These are phyloP conservation scores for Xestoiulus laeticollis DNA, from an alignment of 2,888 invertebrate species.

Conservation along the genomic window DNA sequence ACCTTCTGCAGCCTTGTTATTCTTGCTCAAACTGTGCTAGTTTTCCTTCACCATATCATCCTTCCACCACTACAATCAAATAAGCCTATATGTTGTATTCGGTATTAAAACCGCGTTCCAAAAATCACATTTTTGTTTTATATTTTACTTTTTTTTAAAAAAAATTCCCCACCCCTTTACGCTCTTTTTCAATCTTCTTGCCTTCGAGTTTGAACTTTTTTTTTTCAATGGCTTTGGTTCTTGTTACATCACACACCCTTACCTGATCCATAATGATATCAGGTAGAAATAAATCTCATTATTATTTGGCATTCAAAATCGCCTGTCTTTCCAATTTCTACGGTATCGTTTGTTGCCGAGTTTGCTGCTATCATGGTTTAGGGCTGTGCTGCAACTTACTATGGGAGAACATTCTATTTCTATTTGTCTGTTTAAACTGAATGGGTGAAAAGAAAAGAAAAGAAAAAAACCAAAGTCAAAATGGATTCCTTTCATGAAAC, in stretches of 20 bases:
- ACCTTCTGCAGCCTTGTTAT: conserved; percentile 40
- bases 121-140: neutral
- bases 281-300: too few relatives aligned
- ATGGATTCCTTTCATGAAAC: neutral
- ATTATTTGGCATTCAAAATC: neutral
- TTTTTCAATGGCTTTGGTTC: neutral
- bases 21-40: conserved; percentile 35
- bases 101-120: neutral
- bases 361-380: too few relatives aligned
- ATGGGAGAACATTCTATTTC: neutral
- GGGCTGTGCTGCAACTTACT: neutral
- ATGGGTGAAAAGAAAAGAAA: neutral
- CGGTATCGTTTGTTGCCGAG: neutral
- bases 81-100: conserved; percentile 2
- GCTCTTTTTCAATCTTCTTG: neutral
- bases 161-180: neutral
- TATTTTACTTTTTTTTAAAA: neutral
- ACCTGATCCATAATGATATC: too few relatives aligned
- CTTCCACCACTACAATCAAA: neutral
- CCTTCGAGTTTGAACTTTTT: neutral
- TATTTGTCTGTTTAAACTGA: neutral
- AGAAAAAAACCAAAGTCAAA: neutral
- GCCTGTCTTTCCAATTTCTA: neutral
- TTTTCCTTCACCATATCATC: neutral
- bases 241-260: too few relatives aligned